Conservation (phyloP, 2,888 invertebrate species). For the Caenorhabditis sinica region DNA sequence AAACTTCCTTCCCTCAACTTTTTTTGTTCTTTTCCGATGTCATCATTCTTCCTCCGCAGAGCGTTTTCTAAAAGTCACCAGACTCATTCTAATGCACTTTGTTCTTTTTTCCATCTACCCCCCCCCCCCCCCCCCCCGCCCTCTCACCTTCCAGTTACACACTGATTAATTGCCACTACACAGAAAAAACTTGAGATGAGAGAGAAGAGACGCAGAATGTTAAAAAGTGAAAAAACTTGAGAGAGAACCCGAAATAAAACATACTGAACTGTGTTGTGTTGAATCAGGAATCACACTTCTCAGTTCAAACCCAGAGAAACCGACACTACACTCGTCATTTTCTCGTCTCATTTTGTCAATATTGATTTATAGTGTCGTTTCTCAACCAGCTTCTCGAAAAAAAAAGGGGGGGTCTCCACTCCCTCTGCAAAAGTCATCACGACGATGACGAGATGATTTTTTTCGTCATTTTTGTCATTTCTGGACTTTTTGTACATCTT, state of each 20-base stretch:
- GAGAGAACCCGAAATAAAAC: neutral
- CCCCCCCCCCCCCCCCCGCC: neutral
- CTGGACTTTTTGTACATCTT: neutral
- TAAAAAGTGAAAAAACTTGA: too few species aligned
- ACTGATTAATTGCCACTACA: constrained; percentile 10
- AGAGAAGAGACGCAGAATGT: constrained; percentile 4
- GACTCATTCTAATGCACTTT: neutral
- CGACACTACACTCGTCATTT: constrained; percentile 10
- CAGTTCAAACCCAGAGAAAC: neutral
- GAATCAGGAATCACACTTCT: constrained; percentile 22
- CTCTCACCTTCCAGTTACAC: neutral
- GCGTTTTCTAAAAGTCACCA: constrained; percentile 1
- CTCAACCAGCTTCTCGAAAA: constrained; percentile 4
- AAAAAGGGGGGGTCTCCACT: too few species aligned
- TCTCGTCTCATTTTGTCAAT: constrained; percentile 5
- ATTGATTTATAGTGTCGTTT: constrained; percentile 23
- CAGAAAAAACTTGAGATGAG: too few species aligned
- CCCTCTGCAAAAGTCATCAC: neutral
- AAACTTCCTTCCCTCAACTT: too few species aligned
- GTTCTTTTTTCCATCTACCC: neutral
- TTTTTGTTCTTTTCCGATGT: neutral
- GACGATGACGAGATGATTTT: constrained; percentile 10
- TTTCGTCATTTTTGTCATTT: neutral
- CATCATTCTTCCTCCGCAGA: neutral
- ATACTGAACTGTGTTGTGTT: constrained; percentile 19